phyloP scores from a whole-genome alignment of 2,888 invertebrate genomes.

The Scaptodrosophila latifasciaeformis region DNA sequence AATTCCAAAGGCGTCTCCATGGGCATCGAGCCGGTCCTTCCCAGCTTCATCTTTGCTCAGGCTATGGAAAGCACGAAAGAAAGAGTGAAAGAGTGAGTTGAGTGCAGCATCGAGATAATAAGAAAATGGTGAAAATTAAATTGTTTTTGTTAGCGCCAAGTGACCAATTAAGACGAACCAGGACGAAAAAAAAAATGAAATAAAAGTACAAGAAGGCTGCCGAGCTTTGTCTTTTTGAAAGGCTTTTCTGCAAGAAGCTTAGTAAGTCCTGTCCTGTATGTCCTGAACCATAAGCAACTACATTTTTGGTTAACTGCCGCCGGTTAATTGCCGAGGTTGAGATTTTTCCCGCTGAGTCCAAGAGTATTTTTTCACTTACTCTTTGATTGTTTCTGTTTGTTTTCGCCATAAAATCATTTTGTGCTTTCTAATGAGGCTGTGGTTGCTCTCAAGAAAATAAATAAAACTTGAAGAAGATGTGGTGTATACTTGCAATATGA shows the following conservation, averaged over 20 bases:
- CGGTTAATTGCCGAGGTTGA: slow-evolving; percentile 41
- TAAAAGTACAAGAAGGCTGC: no score
- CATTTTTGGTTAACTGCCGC: slow-evolving; percentile 7
- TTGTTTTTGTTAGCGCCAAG: slow-evolving; percentile 63
- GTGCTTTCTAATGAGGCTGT: slow-evolving; percentile 58
- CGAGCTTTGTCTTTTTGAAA: no score
- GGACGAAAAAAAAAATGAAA: no score
- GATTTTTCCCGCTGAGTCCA: slow-evolving; percentile 19
- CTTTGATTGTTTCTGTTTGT: slow-evolving; percentile 28
- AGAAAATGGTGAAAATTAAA: slow-evolving; percentile 67
- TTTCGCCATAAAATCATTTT: slow-evolving; percentile 63
- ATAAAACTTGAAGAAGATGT: no score
- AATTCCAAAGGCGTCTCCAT: slow-evolving; percentile 15
- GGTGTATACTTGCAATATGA: slow-evolving; percentile 12
- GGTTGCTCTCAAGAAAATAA: no score
- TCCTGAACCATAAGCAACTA: neutral
- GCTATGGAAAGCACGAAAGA: slow-evolving; percentile 13
- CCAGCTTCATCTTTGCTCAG: slow-evolving; percentile 14
- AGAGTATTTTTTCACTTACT: slow-evolving; percentile 13
- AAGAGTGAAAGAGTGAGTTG: slow-evolving; percentile 27
- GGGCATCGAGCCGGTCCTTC: slow-evolving; percentile 14
- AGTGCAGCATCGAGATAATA: slow-evolving; percentile 62
- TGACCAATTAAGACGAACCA: slow-evolving; percentile 62
- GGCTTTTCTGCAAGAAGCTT: no score
- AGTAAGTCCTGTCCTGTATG: no score